phyloP scores from a whole-genome alignment of 2,797 vertebrate genomes.

The Pogonophryne albipinna region DNA sequence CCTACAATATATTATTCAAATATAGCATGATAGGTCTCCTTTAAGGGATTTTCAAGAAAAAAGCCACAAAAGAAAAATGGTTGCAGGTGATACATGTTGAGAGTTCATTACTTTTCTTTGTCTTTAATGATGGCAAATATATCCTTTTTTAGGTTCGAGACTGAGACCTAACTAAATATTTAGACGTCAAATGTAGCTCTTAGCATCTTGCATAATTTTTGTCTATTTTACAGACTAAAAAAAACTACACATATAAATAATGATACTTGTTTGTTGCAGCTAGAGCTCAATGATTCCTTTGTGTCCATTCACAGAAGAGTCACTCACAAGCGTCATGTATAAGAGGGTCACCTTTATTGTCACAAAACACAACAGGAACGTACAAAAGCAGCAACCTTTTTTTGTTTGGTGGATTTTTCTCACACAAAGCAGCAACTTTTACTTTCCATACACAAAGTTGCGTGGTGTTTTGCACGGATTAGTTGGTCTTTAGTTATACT shows the following conservation, averaged over 20 bases:
- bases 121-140: too few species aligned
- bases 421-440: slow-evolving; percentile 83
- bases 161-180: too few species aligned
- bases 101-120: too few species aligned
- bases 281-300: not conserved
- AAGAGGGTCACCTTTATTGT: slow-evolving; percentile 88
- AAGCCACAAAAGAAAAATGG: too few species aligned
- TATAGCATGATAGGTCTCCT: too few species aligned
- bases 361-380: slow-evolving; percentile 88
- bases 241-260: not conserved
- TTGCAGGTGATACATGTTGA: too few species aligned
- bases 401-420: slow-evolving; percentile 84
- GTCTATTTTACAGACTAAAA: too few species aligned
- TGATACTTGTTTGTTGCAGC: not conserved
- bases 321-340: slow-evolving; percentile 42
- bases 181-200: too few species aligned
- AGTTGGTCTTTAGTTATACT: slow-evolving; percentile 77
- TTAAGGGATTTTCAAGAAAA: too few species aligned
- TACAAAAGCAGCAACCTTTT: slow-evolving; percentile 89
- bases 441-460: slow-evolving; percentile 83
- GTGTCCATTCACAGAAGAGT: slow-evolving; percentile 15
- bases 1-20: too few species aligned
- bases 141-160: too few species aligned
- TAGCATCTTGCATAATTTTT: too few species aligned
- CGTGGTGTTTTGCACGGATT: slow-evolving; percentile 83